Evolutionary conservation across 2,888 invertebrate species (phyloP).

Genomic region (Erannis defoliaria): DNA sequence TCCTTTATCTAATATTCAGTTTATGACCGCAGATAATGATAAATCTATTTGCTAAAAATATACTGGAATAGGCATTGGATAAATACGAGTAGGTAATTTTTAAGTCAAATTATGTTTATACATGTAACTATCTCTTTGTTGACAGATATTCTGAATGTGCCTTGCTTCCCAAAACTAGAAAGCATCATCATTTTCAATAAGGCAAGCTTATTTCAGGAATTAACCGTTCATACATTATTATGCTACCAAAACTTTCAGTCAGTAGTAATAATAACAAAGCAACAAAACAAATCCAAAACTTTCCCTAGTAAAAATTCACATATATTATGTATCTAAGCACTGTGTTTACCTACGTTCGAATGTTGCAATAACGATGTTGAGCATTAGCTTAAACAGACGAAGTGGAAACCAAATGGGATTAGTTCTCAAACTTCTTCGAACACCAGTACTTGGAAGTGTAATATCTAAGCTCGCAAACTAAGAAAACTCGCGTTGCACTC

Average conservation of each 20-base stretch:
- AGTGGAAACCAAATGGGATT: conserved; percentile 35
- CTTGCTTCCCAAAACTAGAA: no score
- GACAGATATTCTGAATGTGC: no score
- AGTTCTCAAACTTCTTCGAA: conserved; percentile 38
- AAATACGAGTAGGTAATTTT: background rate
- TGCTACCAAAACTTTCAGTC: background rate
- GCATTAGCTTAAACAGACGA: conserved; percentile 29
- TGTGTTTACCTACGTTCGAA: conserved; percentile 24
- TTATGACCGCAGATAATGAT: conserved; percentile 1
- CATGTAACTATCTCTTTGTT: no score
- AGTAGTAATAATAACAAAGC: conserved; percentile 3
- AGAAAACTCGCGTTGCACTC: conserved; percentile 23
- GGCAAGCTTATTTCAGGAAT: no score
- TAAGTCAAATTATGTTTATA: no score
- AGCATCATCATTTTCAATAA: no score
- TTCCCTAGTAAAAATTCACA: conserved; percentile 3
- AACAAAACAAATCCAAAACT: conserved; percentile 5
- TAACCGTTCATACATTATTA: no score
- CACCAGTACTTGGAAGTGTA: conserved; percentile 29
- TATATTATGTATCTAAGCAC: background rate
- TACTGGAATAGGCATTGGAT: no score
- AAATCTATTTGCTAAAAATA: background rate
- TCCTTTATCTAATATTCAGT: conserved; percentile 20
- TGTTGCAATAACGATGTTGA: conserved; percentile 28
- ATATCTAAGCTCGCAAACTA: conserved; percentile 28